phyloP scores from a whole-genome alignment of 2,113 vertebrate genomes.

The Struthio camelus region DNA sequence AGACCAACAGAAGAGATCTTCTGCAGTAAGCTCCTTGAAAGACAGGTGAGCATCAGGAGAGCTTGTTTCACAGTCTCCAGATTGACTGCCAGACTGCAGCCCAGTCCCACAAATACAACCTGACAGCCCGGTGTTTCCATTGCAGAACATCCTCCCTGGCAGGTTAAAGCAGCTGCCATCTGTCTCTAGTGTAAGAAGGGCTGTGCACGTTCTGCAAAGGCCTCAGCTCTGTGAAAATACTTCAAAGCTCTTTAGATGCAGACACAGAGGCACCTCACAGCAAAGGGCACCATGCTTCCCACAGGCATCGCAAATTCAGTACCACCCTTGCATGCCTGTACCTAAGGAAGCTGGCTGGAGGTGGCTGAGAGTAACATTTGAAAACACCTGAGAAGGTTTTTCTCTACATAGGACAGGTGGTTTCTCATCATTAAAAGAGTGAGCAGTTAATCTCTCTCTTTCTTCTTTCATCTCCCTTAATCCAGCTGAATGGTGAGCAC shows the following conservation, averaged over 20 bases:
- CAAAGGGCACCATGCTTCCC: background rate
- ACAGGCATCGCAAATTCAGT: background rate
- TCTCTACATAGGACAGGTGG: background rate
- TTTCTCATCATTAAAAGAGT: background rate
- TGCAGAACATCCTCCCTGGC: background rate
- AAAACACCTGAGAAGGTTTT: background rate
- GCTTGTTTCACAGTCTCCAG: background rate
- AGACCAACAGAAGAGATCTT: background rate
- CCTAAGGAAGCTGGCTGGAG: background rate
- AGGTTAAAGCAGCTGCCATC: background rate
- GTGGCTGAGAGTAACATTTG: background rate
- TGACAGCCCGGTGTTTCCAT: background rate
- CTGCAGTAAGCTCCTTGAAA: background rate
- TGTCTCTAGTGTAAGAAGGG: background rate
- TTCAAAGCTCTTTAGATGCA: background rate
- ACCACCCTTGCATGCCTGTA: background rate
- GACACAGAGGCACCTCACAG: background rate
- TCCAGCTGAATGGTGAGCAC: background rate
- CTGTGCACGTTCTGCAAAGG: background rate
- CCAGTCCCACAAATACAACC: background rate
- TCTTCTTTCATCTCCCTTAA: background rate
- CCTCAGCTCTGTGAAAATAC: background rate
- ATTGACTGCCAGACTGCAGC: background rate
- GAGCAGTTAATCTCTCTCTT: background rate
- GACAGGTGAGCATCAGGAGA: background rate